These are phyloP conservation scores for Lingula anatina DNA, from an alignment of 2,888 invertebrate species.

Conservation along the genomic window DNA sequence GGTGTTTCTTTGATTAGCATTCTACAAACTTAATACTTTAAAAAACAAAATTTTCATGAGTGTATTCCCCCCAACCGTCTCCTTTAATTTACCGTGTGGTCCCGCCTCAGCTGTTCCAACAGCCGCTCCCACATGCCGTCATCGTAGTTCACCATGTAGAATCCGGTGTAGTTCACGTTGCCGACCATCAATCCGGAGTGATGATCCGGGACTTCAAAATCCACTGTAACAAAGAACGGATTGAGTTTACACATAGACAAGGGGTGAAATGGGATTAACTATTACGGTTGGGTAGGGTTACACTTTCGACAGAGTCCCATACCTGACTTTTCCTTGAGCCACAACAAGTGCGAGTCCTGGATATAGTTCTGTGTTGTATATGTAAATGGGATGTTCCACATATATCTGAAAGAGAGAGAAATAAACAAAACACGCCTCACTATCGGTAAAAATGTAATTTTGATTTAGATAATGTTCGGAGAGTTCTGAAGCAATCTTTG, in stretches of 20 bases:
- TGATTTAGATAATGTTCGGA: no score
- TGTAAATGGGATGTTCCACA: conserved; percentile 48
- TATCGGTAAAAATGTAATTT: no score
- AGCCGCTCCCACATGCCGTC: conserved; percentile 48
- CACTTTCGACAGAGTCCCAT: background rate
- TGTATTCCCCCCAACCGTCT: no score
- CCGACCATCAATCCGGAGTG: conserved; percentile 49
- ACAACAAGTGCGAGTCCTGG: conserved; percentile 16
- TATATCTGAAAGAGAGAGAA: conserved; percentile 30
- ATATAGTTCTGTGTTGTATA: conserved; percentile 27
- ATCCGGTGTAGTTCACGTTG: conserved; percentile 53
- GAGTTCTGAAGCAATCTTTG: no score
- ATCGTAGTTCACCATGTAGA: conserved; percentile 53
- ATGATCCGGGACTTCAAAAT: no score
- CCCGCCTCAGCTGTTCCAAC: conserved; percentile 52
- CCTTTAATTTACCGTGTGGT: conserved; percentile 56
- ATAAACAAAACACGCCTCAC: no score
- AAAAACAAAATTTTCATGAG: no score
- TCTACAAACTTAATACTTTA: no score
- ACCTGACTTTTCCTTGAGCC: conserved; percentile 42
- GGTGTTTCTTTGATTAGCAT: no score
- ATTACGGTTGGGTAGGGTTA: background rate
- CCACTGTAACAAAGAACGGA: no score
- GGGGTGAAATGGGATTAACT: no score
- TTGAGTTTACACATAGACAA: no score